Conservation (phyloP, 2,797 vertebrate genomes). For the Labeo calbasu region DNA sequence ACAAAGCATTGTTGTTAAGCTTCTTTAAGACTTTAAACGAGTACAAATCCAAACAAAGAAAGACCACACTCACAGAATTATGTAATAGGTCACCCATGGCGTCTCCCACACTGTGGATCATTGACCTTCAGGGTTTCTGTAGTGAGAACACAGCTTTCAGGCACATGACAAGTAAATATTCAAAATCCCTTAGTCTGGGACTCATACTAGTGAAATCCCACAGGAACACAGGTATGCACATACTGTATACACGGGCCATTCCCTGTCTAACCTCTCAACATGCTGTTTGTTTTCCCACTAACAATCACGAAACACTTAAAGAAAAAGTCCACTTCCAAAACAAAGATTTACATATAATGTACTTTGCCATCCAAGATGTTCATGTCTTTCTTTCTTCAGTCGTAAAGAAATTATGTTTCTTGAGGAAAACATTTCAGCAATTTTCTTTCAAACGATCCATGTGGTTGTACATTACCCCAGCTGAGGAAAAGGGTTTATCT, state of each 20-base stretch:
- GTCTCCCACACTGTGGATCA: slow-evolving; percentile 17
- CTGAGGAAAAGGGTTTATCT: no score
- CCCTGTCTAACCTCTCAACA: not conserved
- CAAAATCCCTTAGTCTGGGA: slow-evolving; percentile 4
- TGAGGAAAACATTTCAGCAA: no score
- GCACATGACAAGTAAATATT: slow-evolving; percentile 21
- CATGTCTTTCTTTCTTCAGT: no score
- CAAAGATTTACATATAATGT: no score
- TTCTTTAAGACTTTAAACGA: slow-evolving; percentile 16
- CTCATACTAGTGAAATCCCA: slow-evolving; percentile 12
- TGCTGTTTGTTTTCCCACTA: slow-evolving; percentile 19
- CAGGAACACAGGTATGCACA: slow-evolving; percentile 5
- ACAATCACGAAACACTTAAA: not conserved
- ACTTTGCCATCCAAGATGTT: no score
- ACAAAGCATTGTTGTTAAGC: slow-evolving; percentile 5
- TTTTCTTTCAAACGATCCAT: no score
- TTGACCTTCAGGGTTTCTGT: not conserved
- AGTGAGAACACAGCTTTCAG: not conserved
- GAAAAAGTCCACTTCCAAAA: no score
- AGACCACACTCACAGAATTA: slow-evolving; percentile 9
- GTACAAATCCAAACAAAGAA: not conserved
- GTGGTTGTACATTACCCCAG: no score
- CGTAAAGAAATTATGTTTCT: no score
- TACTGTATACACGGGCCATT: not conserved
- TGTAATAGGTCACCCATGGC: slow-evolving; percentile 16